Evolutionary conservation across 2,888 invertebrate species (phyloP).

Genomic region (Hetaerina titia): DNA sequence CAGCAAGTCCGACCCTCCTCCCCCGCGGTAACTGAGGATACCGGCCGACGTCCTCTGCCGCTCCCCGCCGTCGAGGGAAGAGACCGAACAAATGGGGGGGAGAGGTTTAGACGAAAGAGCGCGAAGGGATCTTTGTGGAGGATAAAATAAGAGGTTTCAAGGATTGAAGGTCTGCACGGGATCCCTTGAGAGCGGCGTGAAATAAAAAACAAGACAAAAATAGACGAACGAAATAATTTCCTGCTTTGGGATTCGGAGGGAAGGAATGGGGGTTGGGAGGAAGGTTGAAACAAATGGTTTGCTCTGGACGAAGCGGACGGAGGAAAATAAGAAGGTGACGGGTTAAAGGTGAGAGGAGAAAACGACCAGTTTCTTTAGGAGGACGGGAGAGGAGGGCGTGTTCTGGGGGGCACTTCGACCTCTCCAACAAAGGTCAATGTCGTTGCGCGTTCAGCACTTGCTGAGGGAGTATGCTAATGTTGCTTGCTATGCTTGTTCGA

Average conservation of each 20-base stretch:
- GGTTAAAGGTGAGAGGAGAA: not conserved
- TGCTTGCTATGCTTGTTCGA: not conserved
- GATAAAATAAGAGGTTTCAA: not conserved
- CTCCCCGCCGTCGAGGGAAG: not conserved
- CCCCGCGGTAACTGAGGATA: not conserved
- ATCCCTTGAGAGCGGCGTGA: not conserved
- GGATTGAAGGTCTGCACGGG: constrained; percentile 30
- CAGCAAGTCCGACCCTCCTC: not conserved
- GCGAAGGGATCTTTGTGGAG: not conserved
- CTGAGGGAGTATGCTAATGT: not conserved
- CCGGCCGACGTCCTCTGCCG: not conserved
- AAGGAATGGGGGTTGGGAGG: not conserved
- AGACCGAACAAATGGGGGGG: constrained; percentile 11
- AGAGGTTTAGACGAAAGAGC: not conserved
- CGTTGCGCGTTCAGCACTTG: not conserved
- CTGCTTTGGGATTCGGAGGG: not conserved
- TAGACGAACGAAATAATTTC: not conserved
- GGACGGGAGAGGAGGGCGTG: not conserved
- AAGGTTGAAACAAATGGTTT: constrained; percentile 14
- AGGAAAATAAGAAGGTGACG: not conserved
- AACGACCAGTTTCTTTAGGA: not conserved
- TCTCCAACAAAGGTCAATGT: not conserved
- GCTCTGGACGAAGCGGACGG: not conserved
- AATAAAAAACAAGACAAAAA: not conserved
- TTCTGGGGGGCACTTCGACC: not conserved